These are phyloP conservation scores for Bufo gargarizans DNA, from an alignment of 2,113 vertebrate genomes.

Conservation along the genomic window DNA sequence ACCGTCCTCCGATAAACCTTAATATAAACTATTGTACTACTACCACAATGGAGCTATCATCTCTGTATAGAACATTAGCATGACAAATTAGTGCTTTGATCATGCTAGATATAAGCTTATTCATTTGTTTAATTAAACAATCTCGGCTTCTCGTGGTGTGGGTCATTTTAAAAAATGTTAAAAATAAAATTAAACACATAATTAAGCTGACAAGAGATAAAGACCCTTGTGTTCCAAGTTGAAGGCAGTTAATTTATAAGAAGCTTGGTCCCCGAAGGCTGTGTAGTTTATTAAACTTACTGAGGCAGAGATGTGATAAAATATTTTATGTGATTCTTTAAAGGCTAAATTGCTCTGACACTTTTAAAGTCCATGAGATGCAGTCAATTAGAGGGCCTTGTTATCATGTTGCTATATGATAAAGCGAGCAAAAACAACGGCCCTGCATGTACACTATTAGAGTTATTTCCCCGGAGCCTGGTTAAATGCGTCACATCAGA, in stretches of 20 bases:
- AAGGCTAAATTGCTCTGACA: constrained; percentile 77
- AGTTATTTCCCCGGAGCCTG: constrained; percentile 39
- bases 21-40: constrained; percentile 63
- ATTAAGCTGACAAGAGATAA: constrained; percentile 95
- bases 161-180: constrained; percentile 90
- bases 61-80: constrained; percentile 77
- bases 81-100: constrained; percentile 88
- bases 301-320: constrained; percentile 84
- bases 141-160: constrained; percentile 78
- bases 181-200: constrained; percentile 98
- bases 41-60: constrained; percentile 77
- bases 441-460: constrained; percentile 47
- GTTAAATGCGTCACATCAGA: neutral
- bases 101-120: constrained; percentile 78
- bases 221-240: constrained; percentile 81
- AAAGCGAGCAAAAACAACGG: constrained; percentile 65
- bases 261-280: constrained; percentile 84
- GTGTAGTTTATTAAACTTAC: constrained; percentile 92
- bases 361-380: constrained; percentile 76
- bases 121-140: constrained; percentile 97
- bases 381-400: constrained; percentile 83
- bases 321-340: constrained; percentile 89
- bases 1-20: constrained; percentile 65
- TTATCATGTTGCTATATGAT: constrained; percentile 72
- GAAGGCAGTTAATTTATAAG: constrained; percentile 90